Percentiles rank a stretch among this genome's conserved stretches.
These are phyloP conservation scores for Galerucella pusilla DNA, from an alignment of 2,888 invertebrate genomes.

Conservation along the genomic window DNA sequence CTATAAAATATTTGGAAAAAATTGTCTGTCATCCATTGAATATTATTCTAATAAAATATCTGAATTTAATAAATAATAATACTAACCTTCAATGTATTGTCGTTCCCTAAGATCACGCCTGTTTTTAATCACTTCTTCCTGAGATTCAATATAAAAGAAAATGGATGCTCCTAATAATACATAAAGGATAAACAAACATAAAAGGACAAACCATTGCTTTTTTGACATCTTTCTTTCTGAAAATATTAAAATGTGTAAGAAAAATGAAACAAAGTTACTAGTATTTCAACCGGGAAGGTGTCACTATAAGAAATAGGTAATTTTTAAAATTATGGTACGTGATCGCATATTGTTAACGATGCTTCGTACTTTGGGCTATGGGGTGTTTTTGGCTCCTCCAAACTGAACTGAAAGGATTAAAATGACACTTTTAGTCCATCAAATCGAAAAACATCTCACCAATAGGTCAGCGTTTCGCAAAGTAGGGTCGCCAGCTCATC, in stretches of 20 bases:
- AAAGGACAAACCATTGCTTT: conserved; percentile 55
- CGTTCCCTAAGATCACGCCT: conserved; percentile 68
- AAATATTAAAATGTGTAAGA: conserved; percentile 2
- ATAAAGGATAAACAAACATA: conserved; percentile 55
- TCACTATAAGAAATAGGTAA: not conserved
- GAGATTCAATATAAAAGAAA: conserved; percentile 85
- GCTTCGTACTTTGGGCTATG: not conserved
- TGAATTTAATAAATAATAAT: not conserved
- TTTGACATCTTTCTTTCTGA: conserved; percentile 54
- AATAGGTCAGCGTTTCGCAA: too few relatives aligned
- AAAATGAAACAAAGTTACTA: not conserved
- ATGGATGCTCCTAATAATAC: conserved; percentile 84
- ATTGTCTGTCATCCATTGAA: too few relatives aligned
- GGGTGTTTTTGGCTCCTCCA: too few relatives aligned
- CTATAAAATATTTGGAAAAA: too few relatives aligned
- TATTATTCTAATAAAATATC: too few relatives aligned
- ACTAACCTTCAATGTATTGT: conserved; percentile 49
- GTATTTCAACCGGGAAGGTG: not conserved
- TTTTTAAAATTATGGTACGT: not conserved
- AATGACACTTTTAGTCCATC: too few relatives aligned
- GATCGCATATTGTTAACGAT: not conserved
- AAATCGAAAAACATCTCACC: too few relatives aligned
- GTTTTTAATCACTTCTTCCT: conserved; percentile 73
- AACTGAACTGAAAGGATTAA: too few relatives aligned
- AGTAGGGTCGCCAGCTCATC: too few relatives aligned